phyloP scores from a whole-genome alignment of 2,888 invertebrate species.

The Drosophila borborema region DNA sequence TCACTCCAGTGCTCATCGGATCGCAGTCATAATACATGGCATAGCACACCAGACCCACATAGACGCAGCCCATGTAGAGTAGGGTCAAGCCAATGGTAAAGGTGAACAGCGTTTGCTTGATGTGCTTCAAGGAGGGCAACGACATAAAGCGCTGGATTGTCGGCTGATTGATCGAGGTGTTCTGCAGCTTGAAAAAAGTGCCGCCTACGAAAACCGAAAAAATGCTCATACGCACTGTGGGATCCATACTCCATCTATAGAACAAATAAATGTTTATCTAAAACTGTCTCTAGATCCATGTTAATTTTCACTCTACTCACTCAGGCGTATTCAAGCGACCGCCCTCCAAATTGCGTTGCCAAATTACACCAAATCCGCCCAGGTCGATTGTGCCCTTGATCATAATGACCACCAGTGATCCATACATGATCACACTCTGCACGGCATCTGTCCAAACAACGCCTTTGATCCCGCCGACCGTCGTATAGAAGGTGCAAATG shows the following conservation, averaged over 20 bases:
- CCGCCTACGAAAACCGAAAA: conserved; percentile 92
- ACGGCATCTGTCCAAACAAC: conserved; percentile 93
- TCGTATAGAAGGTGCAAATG: conserved; percentile 94
- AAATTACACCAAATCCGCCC: conserved; percentile 89
- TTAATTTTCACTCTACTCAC: conserved; percentile 83
- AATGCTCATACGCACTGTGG: conserved; percentile 92
- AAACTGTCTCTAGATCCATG: background rate
- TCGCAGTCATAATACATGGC: conserved; percentile 91
- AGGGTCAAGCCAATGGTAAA: conserved; percentile 88
- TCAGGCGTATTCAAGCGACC: conserved; percentile 90
- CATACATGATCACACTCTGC: conserved; percentile 91
- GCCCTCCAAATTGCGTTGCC: conserved; percentile 89
- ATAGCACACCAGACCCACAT: conserved; percentile 90
- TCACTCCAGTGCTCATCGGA: conserved; percentile 91
- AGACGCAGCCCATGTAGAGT: conserved; percentile 88
- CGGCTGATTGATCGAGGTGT: conserved; percentile 91
- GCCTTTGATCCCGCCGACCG: conserved; percentile 92
- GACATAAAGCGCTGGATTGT: conserved; percentile 94
- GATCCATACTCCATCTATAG: conserved; percentile 88
- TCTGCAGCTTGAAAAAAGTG: conserved; percentile 90
- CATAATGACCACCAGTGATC: conserved; percentile 89
- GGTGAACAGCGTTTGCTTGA: conserved; percentile 89
- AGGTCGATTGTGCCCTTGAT: conserved; percentile 90
- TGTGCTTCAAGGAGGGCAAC: conserved; percentile 89
- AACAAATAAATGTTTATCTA: background rate